Percentiles rank a stretch among this genome's conserved stretches.
Evolutionary conservation across 2,888 invertebrate species (phyloP).

Genomic region (Machimus atricapillus): DNA sequence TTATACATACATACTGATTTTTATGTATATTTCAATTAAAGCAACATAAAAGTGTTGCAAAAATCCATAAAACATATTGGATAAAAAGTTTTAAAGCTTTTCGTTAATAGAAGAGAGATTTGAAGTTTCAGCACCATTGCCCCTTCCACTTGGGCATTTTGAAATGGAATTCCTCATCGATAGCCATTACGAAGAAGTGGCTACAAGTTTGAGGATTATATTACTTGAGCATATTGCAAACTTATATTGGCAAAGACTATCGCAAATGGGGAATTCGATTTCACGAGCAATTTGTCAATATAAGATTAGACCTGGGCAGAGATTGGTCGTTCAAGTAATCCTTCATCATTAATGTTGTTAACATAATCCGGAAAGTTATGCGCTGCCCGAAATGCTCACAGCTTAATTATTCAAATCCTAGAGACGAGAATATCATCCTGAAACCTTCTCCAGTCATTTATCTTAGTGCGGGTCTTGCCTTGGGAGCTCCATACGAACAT

Average conservation of each 20-base stretch:
- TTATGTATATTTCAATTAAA: no score
- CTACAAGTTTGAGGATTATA: background rate
- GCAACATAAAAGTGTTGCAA: background rate
- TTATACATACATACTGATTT: no score
- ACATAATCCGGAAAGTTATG: background rate
- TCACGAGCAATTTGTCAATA: background rate
- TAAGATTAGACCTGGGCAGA: background rate
- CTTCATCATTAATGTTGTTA: background rate
- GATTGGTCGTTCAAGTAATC: background rate
- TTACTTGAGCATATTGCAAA: background rate
- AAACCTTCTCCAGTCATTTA: background rate
- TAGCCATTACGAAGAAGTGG: background rate
- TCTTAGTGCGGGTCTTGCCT: background rate
- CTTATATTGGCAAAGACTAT: background rate
- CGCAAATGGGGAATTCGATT: background rate
- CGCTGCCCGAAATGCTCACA: background rate
- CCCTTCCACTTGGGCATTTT: background rate
- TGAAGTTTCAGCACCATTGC: background rate
- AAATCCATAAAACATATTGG: background rate
- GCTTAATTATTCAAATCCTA: background rate
- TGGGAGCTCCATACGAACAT: background rate
- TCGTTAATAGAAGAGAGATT: background rate
- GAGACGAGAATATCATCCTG: background rate
- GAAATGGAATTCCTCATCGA: background rate
- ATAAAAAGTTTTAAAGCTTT: background rate